Conservation (phyloP, 2,797 vertebrate genomes). For the Nannoperca obscura region DNA sequence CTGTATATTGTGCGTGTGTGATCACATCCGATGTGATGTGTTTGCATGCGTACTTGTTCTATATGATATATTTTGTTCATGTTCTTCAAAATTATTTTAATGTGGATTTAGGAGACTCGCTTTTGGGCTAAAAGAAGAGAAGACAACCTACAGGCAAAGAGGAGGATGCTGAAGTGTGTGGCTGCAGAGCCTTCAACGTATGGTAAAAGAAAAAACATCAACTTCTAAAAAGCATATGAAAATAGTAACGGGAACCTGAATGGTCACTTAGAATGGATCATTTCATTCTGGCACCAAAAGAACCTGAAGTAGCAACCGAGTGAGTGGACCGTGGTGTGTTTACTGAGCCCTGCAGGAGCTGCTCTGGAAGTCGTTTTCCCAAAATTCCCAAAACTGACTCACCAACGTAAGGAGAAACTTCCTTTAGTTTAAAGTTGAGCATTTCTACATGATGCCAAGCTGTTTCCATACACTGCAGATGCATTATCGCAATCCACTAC, state of each 20-base stretch:
- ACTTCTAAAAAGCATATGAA: background rate
- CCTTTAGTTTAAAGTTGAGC: slow-evolving; percentile 4
- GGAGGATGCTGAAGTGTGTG: background rate
- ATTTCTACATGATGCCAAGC: slow-evolving; percentile 15
- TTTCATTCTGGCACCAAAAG: slow-evolving; percentile 22
- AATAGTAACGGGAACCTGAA: background rate
- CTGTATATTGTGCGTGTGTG: background rate
- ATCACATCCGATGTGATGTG: background rate
- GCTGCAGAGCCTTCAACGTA: background rate
- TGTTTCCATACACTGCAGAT: slow-evolving; percentile 27
- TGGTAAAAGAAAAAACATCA: background rate
- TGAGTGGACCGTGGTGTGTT: slow-evolving; percentile 14
- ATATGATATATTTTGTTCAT: background rate
- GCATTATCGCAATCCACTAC: slow-evolving; percentile 10
- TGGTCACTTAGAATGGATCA: slow-evolving; percentile 6
- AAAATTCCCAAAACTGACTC: slow-evolving; percentile 24
- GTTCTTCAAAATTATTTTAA: background rate
- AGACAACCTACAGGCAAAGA: background rate
- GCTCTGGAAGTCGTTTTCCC: slow-evolving; percentile 3
- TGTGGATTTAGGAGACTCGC: background rate
- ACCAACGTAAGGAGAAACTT: background rate
- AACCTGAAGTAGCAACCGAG: background rate
- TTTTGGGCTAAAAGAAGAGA: background rate
- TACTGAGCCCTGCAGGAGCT: slow-evolving; percentile 1
- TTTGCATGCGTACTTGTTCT: background rate